phyloP scores from a whole-genome alignment of 2,888 invertebrate species.

The Tenodera sinensis region DNA sequence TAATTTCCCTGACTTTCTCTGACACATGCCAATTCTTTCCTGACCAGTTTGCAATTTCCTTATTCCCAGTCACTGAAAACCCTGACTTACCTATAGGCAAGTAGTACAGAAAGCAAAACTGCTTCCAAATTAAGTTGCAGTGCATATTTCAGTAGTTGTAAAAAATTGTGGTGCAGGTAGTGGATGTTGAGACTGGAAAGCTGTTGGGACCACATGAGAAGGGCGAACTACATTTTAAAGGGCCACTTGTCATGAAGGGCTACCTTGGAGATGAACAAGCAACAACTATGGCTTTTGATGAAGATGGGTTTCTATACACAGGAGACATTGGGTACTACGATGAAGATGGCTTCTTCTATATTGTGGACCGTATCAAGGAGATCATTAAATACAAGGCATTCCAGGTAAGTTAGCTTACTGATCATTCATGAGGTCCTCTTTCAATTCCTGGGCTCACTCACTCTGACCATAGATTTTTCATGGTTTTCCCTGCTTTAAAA shows the following conservation, averaged over 20 bases:
- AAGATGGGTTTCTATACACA: slow-evolving; percentile 73
- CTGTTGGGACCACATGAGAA: slow-evolving; percentile 50
- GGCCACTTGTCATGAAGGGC: slow-evolving; percentile 77
- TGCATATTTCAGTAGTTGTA: background rate
- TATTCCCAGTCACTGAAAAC: no score
- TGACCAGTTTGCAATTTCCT: no score
- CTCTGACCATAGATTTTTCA: no score
- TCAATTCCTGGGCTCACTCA: no score
- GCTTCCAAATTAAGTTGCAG: no score
- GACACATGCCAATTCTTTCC: no score
- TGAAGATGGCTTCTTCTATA: slow-evolving; percentile 68
- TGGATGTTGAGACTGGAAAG: slow-evolving; percentile 57
- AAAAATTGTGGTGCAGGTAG: slow-evolving; percentile 36
- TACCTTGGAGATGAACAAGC: slow-evolving; percentile 70
- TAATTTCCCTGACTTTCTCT: no score
- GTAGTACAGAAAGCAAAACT: no score
- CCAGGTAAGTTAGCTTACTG: slow-evolving; percentile 43
- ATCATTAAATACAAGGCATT: slow-evolving; percentile 87
- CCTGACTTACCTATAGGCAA: no score
- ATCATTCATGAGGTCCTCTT: no score
- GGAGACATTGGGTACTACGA: slow-evolving; percentile 85
- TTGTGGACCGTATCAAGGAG: slow-evolving; percentile 84
- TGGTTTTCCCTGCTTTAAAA: no score
- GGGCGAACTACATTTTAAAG: slow-evolving; percentile 84
- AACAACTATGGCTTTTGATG: slow-evolving; percentile 60